Percentiles rank a stretch among this genome's conserved stretches.
phyloP scores from a whole-genome alignment of 1,140 invertebrate genomes.

The Nephotettix cincticeps region DNA sequence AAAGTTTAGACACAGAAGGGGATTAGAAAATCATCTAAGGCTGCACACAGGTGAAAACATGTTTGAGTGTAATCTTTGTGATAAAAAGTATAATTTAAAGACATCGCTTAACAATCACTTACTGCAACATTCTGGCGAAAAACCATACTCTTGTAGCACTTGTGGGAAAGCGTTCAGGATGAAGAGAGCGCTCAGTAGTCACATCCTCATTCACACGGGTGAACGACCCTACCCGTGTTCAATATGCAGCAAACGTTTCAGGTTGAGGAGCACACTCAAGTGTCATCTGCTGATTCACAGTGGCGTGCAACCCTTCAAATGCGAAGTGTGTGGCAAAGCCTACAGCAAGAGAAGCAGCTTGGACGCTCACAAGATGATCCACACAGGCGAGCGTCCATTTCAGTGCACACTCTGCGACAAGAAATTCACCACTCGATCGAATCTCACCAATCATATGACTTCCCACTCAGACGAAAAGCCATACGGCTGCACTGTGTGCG shows the following conservation, averaged over 20 bases:
- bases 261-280: constrained; percentile 25
- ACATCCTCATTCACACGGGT: constrained; percentile 92
- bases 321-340: constrained; percentile 94
- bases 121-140: constrained; percentile 88
- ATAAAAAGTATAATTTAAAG: constrained; percentile 92
- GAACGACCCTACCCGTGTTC: constrained; percentile 92
- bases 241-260: constrained; percentile 57
- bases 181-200: constrained; percentile 88
- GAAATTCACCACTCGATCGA: constrained; percentile 4
- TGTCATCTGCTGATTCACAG: constrained; percentile 32
- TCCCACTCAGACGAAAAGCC: constrained; percentile 43
- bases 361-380: constrained; percentile 79
- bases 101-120: constrained; percentile 93
- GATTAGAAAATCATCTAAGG: constrained; percentile 91
- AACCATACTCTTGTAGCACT: constrained; percentile 87
- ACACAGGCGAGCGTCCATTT: constrained; percentile 50
- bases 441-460: constrained; percentile 8
- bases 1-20: constrained; percentile 91
- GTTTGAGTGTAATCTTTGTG: constrained; percentile 91
- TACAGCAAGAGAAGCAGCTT: constrained; percentile 98
- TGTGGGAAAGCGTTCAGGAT: constrained; percentile 91
- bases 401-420: constrained; percentile 46
- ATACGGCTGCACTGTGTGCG: constrained; percentile 50
- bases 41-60: constrained; percentile 87
- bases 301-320: constrained; percentile 98